Conservation (phyloP, 1,140 invertebrate genomes). For the Melanaphis sacchari region DNA sequence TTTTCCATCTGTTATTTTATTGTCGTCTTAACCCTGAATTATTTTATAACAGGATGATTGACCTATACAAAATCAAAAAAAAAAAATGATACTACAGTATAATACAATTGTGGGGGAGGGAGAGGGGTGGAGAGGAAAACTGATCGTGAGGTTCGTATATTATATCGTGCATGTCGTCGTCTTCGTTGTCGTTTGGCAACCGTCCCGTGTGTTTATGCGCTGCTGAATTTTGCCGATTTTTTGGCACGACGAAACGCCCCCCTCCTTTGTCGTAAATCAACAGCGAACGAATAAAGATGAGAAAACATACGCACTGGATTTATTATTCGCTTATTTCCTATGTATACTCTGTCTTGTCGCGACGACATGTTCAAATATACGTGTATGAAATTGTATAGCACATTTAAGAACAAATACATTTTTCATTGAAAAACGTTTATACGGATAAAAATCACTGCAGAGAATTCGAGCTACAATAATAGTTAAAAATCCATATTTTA, state of each 20-base stretch:
- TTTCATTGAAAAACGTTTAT: not conserved
- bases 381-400: not conserved
- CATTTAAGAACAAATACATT: not conserved
- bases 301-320: not conserved
- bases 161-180: not conserved
- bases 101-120: not conserved
- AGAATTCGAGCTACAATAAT: not conserved
- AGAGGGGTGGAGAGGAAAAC: no score
- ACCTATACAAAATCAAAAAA: not conserved
- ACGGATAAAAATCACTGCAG: not conserved
- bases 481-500: not conserved
- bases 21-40: not conserved
- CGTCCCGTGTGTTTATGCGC: not conserved
- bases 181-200: not conserved
- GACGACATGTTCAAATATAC: not conserved
- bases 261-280: no score
- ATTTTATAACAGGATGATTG: not conserved
- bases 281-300: not conserved
- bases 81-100: not conserved
- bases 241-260: not conserved
- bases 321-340: not conserved
- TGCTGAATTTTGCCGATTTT: not conserved
- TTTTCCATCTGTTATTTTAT: slow-evolving; percentile 16
- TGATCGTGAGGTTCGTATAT: not conserved
- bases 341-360: not conserved